Conservation (phyloP, 2,888 invertebrate genomes). For the Tenthredo notha region DNA sequence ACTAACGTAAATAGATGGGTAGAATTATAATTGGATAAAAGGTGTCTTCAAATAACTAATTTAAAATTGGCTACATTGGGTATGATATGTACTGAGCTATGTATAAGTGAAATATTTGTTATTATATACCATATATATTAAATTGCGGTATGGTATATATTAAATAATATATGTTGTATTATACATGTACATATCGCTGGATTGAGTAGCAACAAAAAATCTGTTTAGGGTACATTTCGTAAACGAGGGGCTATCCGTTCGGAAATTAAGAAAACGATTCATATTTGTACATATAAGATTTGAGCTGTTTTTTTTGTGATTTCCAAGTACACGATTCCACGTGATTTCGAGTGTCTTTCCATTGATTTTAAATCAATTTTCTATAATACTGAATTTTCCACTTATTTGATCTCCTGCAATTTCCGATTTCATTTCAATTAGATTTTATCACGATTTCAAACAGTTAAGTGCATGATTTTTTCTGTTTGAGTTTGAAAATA, state of each 20-base stretch:
- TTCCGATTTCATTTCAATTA: neutral
- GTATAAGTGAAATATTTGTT: slow-evolving; percentile 40
- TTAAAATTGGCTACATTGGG: slow-evolving; percentile 35
- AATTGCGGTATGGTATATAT: slow-evolving; percentile 31
- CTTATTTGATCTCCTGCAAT: neutral
- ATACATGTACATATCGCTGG: slow-evolving; percentile 44
- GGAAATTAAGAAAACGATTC: neutral
- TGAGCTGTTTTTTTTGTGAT: neutral
- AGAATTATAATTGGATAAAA: slow-evolving; percentile 27
- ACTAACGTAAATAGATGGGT: slow-evolving; percentile 10
- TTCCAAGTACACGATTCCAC: neutral
- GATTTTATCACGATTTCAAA: neutral
- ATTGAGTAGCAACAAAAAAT: slow-evolving; percentile 25
- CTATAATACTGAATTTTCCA: neutral
- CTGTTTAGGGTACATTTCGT: neutral
- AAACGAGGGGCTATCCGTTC: neutral
- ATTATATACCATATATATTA: slow-evolving; percentile 14
- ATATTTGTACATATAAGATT: slow-evolving; percentile 22
- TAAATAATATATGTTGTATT: slow-evolving; percentile 37
- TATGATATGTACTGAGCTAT: slow-evolving; percentile 29
- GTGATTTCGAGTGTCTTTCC: neutral
- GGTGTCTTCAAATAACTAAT: slow-evolving; percentile 2
- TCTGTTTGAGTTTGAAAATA: neutral
- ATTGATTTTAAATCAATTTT: neutral
- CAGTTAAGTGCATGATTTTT: neutral